Evolutionary conservation across 2,888 invertebrate species (phyloP), one percentile per base, ranked within the genome.

Genomic region (Pollenia labialis): DNA sequence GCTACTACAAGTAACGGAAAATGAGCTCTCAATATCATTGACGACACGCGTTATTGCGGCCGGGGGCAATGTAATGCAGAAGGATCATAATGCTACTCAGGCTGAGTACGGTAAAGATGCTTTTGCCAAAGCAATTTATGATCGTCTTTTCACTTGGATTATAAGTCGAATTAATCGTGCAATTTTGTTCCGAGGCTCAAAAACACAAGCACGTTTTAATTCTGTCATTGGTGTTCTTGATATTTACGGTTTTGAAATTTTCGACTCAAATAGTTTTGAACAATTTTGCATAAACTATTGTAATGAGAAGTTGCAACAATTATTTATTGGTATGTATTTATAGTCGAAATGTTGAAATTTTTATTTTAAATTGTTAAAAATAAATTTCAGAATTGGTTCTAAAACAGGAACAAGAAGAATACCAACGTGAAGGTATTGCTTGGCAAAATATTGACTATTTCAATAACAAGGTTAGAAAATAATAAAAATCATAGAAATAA

Each of bases 281-380:
- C 99, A 99, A 94, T 98, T 99, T 94, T 99, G 99, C 93, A 99
- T 99, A 16, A 99, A 99, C 94, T 99, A 99, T 94, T 99, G 99
- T 92, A 99, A 99, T 93, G 99, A 99, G 94, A 99, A 99, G 93
- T 94, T 99, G 88, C 99, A 99, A 92, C 99, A 99, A 93, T 94
- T 99, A 50, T 99, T 99, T 92, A 99, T 99, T 91, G 97, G 97
- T 97, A 91, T 93, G 84, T 76, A 14, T 42, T 40, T 48, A 32
- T 1, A 14, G n/a, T 58, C n/a, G 10, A 40, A 44, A 1, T 44
- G 48, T 0, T 4, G 18, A 64, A 52, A 56, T 42, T 23, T 14
- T 14, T 16, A n/a, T 42, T 48, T 50, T 9, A 44, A 23, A 40
- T 16, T 2, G 40, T 42, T 16, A 32, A 60, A 44, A 50, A 56